Evolutionary conservation across 2,888 invertebrate species (phyloP), one percentile per base, ranked within the genome.

Genomic region (Scelioninae gen. 2): DNA sequence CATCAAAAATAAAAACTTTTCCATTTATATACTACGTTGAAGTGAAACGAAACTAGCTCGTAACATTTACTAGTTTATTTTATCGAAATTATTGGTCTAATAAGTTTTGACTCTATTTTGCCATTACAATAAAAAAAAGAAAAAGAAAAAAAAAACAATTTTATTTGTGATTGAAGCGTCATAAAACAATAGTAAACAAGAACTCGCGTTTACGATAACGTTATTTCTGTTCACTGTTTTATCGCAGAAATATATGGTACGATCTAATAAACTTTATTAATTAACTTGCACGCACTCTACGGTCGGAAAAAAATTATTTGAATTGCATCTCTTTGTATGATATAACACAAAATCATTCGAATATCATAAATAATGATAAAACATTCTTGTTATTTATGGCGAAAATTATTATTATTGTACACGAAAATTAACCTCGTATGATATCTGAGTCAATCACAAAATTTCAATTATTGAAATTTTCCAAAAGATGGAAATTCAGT

Each of bases 221-320:
- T 22, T 22, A 22, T 22, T 22, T 22, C 22, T 22, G 37, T 31
- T 28, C 28, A 1, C 7, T 13, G 31, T 58, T 45, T 45, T 15
- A 35, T 35, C 13, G 6, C 16, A 18, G 19, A 33, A 57, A 45
- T 43, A 15, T 35, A 31, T 55, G 25, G 41, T 31, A 31, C 45
- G 22, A 35, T 19, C 22, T 7, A 58, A 58, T 58, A 58, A 45
- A 58, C 43, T 57, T 58, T 33, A 45, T 45, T 58, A 58, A 58
- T 43, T 57, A 31, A 28, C 18, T 41, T 43, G 19, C 31, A 28
- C 31, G 15, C 9, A 57, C 28, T n/a, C 4, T 6, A 13, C 9
- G 15, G 22, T 39, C 11, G 16, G 6, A 37, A 22, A 25, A 5
- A 10, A 39, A 53, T 53, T 39, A 53, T 57, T 41, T 6, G 11